Base-by-base conservation (phyloP, 2,888 invertebrate genomes). In the Carpatolechia fugitivella region DNA sequence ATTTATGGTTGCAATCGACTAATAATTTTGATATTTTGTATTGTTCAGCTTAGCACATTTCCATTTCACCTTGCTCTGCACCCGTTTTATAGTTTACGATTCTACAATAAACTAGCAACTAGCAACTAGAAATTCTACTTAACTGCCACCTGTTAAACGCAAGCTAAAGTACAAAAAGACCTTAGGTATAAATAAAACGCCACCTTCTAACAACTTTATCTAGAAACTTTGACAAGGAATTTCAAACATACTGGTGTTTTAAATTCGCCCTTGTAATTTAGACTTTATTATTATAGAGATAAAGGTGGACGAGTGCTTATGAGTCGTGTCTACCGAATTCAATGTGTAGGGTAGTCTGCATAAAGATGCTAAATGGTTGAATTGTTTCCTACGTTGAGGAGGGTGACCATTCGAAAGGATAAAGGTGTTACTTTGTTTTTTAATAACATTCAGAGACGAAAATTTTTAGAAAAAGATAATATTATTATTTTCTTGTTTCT, bases 301-400 rank as follows among this genome's bases (percentile, higher is more conserved):
- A 47, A 47, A 47, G 47, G 14, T 30, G 29, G 16, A 1, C 3
- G 16, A 14, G 29, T 29, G 52, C 35, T 51, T 55, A 46, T 56
- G 51, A 56, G 35, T 52, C 24, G 35, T 41, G 30, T 51, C 41
- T 30, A 16, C 49, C 40, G 47, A 14, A 24, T 41, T 55, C 53
- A 50, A 44, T 29, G 44, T 44, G 44, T 44, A 44, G 44, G 41
- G 38, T 29, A 56, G 29, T 72, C 81, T 82, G 78, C 85, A 77
- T 80, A 76, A 77, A 78, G 78, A 84, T 76, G 85, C 83, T 88
- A 88, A 87, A 85, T 80, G 80, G 74, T 72, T 69, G 74, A 73
- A 85, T 85, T 84, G 80, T 84, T 82, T 77, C 74, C 75, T 73
- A 69, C 59, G 38, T 29, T 31, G 29, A 18, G 57, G 78, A 70